These are phyloP conservation scores for Acromyrmex echinatior DNA, from an alignment of 1,140 invertebrate genomes.

Conservation along the genomic window DNA sequence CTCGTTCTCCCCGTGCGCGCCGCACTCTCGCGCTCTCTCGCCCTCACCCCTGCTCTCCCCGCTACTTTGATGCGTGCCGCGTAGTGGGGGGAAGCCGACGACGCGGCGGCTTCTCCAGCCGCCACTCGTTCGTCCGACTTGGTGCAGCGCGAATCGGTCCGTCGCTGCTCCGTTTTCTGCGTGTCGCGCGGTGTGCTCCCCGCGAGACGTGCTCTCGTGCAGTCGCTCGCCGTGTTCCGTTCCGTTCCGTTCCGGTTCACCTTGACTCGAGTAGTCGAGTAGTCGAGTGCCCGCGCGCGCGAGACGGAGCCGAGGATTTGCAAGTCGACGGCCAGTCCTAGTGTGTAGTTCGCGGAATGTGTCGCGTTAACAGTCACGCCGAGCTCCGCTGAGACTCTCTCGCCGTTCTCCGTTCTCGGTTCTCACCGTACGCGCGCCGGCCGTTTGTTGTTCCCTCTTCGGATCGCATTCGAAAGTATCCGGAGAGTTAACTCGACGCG, in stretches of 20 bases:
- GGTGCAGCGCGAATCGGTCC: slow-evolving; percentile 81
- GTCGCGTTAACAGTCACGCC: slow-evolving; percentile 21
- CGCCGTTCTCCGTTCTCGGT: neutral
- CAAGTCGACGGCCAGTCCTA: slow-evolving; percentile 30
- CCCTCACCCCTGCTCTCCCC: slow-evolving; percentile 45
- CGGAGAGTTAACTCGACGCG: neutral
- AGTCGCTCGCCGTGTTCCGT: neutral
- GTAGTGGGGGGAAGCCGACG: slow-evolving; percentile 77
- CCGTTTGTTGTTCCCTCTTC: neutral
- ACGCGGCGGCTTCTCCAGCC: slow-evolving; percentile 66
- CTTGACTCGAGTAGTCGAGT: neutral
- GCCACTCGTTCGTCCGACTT: slow-evolving; percentile 85
- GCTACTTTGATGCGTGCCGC: slow-evolving; percentile 55
- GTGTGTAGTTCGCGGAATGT: slow-evolving; percentile 48
- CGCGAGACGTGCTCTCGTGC: neutral
- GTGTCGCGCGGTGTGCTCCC: slow-evolving; percentile 67
- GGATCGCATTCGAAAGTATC: slow-evolving; percentile 19
- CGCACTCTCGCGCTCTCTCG: slow-evolving; percentile 57
- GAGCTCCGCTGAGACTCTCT: neutral
- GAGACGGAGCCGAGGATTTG: neutral
- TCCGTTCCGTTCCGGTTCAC: slow-evolving; percentile 2
- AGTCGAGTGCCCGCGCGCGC: neutral
- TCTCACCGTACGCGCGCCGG: neutral
- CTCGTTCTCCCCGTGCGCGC: neutral
- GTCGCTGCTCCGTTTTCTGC: slow-evolving; percentile 58